Evolutionary conservation across 2,888 invertebrate genomes (phyloP), one percentile per base, ranked within the genome.

Genomic region (Xestia rhomboidea): DNA sequence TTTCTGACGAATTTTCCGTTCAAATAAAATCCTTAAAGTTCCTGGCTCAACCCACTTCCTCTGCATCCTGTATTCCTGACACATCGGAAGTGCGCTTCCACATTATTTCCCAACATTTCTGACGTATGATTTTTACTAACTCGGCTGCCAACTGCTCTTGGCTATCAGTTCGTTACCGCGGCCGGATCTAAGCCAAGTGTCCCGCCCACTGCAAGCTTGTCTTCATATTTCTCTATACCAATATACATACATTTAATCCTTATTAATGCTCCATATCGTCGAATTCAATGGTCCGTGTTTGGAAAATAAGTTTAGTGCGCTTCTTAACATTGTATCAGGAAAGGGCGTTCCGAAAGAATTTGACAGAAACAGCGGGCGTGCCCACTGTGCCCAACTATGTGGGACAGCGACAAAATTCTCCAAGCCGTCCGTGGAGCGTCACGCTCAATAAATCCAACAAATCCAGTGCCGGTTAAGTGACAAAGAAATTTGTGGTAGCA

Each of bases 401-500:
- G 87, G 86, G 87, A 89, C 89, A 88, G 82, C 89, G 86, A 90
- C 89, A 84, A 90, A 90, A 89, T 86, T 89, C 86, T 89, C 88
- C 78, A 87, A 90, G 87, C 87, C 88, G 90, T 90, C 90, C 89
- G 90, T 84, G 84, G 89, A 88, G 87, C 91, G 92, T 93, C 91
- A 93, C 92, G 94, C 92, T 91, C 92, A 90, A 92, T 93, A 93
- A 93, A 92, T 88, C 91, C 88, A 88, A 90, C 93, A 90, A 92
- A 92, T 91, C 90, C 91, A 91, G 90, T 88, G 90, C 89, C 91
- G 89, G 92, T 91, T 93, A 92, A 94, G 93, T 94, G 95, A 94
- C 94, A 94, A 94, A 93, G 93, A 93, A 93, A 94, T 93, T 94
- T 93, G 93, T 94, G 92, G 92, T 89, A 92, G 92, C 92, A 90